Base-by-base conservation (phyloP, 23 tunicate genomes). In the Corella eumyota region DNA sequence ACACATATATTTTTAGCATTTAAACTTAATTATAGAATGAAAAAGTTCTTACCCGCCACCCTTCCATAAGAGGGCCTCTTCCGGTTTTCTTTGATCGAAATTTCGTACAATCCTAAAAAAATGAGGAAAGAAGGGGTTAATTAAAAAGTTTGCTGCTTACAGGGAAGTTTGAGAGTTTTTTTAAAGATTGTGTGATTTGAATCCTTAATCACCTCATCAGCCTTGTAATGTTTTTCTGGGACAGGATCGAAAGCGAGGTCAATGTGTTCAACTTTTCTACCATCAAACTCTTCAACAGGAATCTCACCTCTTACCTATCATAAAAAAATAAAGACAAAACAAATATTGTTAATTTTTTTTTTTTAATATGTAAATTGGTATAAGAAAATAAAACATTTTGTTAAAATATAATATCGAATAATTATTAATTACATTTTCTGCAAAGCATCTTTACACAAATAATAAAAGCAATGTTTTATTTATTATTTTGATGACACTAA, bases 211-310 rank as follows among this genome's bases (percentile, higher is more conserved):
- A 86, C 95, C 71, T 86, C 95, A 34, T 61, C 57, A 32, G 75
- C 85, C 66, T 77, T 86, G 61, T 86, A 86, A 34, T 83, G 75
- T 45, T 86, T 86, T 25, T 86, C 95, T 11, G 85, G 85, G 5
- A 78, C 69, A 65, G 77, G 77, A 35, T 86, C 95, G 30, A 65
- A 66, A 3, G 85, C 95, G 6, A 86, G 34, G 58, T 86, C 95
- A 25, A 86, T 59, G 45, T 71, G 74, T 24, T 50, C 63, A 6
- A 78, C 57, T 37, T 86, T 86, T 32, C 95, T 45, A 26, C 33
- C 35, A 4, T 61, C n/a, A 34, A 77, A 71, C 6, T 86, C 85
- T 6, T 45, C 34, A 34, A 61, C 80, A 4, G 62, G 20, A 23
- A 74, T 72, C 23, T 58, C 66, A 1, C 60, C 66, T 29, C 71